Evolutionary conservation across 2,797 vertebrate genomes (phyloP).

Genomic region (Rhinoraja longicauda): DNA sequence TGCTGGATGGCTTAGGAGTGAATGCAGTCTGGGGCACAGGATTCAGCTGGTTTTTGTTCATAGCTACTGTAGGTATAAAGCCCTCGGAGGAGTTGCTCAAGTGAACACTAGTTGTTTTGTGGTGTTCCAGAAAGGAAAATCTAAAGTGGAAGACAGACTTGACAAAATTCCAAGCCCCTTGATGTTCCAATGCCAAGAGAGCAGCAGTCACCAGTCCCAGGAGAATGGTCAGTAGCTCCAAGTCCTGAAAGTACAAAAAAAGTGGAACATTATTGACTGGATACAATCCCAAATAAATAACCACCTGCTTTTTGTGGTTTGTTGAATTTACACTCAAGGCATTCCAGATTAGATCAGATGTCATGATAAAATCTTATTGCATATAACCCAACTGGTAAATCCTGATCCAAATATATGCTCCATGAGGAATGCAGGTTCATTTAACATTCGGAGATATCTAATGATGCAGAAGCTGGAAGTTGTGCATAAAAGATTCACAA

Average conservation of each 20-base stretch:
- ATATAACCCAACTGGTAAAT: background rate
- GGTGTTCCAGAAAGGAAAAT: background rate
- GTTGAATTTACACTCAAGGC: background rate
- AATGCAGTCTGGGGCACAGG: background rate
- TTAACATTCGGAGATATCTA: background rate
- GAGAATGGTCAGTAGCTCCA: background rate
- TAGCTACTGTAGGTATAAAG: background rate
- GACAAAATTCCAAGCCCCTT: background rate
- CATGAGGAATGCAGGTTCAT: background rate
- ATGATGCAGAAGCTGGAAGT: background rate
- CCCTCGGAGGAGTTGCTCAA: background rate
- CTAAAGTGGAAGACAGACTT: no score
- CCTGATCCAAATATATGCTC: background rate
- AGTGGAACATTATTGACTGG: background rate
- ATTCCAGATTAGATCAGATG: background rate
- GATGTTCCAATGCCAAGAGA: background rate
- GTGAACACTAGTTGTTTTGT: background rate
- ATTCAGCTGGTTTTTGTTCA: conserved; percentile 15
- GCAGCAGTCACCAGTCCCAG: no score
- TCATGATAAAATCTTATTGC: background rate
- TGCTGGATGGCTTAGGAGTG: background rate
- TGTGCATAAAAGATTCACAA: no score
- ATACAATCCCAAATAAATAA: background rate
- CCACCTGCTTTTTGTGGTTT: background rate
- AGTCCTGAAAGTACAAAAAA: background rate